Conservation (phyloP, 2,888 invertebrate genomes). For the Chorisops tibialis region DNA sequence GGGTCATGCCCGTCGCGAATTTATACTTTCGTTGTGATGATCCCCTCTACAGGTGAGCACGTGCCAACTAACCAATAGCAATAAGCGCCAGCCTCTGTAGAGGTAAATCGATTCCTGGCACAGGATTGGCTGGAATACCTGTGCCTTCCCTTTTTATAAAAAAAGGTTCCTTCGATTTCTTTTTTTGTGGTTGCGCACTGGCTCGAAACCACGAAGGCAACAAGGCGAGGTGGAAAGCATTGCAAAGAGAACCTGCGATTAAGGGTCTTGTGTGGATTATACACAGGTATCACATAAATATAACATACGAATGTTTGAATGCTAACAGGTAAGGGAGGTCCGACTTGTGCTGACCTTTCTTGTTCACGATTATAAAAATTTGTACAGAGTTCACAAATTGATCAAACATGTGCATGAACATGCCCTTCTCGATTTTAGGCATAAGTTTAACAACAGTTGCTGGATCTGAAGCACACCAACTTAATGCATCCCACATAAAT, state of each 20-base stretch:
- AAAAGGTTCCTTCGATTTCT: no score
- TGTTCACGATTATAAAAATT: conserved; percentile 16
- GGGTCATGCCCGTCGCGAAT: background rate
- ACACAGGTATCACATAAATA: no score
- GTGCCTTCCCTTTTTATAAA: background rate
- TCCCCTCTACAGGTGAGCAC: conserved; percentile 29
- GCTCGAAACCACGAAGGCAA: no score
- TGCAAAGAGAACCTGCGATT: no score
- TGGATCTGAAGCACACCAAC: background rate
- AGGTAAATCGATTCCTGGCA: conserved; percentile 22
- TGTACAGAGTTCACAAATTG: conserved; percentile 17
- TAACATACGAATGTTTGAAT: no score
- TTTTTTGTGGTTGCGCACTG: no score
- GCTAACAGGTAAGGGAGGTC: no score
- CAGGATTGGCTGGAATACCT: conserved; percentile 9
- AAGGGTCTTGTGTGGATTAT: no score
- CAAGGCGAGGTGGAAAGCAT: no score
- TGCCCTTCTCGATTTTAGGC: conserved; percentile 3
- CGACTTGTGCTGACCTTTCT: no score
- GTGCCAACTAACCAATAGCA: conserved; percentile 29
- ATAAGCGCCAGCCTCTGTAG: conserved; percentile 25
- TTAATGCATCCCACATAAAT: no score
- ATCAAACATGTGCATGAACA: conserved; percentile 17
- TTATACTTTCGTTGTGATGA: conserved; percentile 5
- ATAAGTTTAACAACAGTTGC: conserved; percentile 5